A percentile compares a stretch with the other conserved stretches of the same genome.
Conservation (phyloP, 2,797 vertebrate genomes). For the Leuciscus waleckii region DNA sequence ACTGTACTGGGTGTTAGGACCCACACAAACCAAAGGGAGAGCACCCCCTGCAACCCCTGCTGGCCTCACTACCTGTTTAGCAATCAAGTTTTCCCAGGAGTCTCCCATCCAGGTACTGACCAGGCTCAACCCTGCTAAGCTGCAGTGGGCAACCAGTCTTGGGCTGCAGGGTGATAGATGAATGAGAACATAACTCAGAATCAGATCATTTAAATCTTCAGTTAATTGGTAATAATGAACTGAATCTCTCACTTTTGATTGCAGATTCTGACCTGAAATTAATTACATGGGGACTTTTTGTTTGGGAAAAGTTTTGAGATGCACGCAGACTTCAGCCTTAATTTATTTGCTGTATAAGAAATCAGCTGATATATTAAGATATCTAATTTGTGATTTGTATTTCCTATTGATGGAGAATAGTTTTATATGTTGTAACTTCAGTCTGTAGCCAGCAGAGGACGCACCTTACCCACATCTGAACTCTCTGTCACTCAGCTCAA, state of each 20-base stretch:
- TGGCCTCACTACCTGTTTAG: too few relatives aligned
- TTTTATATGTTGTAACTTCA: neutral
- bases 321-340: neutral
- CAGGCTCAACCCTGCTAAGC: too few relatives aligned
- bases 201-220: neutral
- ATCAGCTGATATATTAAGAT: neutral
- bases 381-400: neutral
- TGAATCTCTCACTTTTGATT: neutral
- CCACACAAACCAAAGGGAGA: too few relatives aligned
- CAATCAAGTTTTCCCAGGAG: too few relatives aligned
- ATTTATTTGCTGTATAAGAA: neutral
- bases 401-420: neutral
- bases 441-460: conserved; percentile 24
- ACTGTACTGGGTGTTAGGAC: too few relatives aligned
- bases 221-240: neutral
- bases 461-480: neutral
- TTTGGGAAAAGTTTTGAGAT: neutral
- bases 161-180: neutral
- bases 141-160: too few relatives aligned
- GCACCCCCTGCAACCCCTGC: too few relatives aligned
- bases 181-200: neutral
- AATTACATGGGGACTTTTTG: neutral
- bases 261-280: neutral
- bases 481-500: neutral
- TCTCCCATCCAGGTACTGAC: too few relatives aligned